Base-by-base conservation (phyloP, 2,888 invertebrate species). In the Cheilosia vernalis region DNA sequence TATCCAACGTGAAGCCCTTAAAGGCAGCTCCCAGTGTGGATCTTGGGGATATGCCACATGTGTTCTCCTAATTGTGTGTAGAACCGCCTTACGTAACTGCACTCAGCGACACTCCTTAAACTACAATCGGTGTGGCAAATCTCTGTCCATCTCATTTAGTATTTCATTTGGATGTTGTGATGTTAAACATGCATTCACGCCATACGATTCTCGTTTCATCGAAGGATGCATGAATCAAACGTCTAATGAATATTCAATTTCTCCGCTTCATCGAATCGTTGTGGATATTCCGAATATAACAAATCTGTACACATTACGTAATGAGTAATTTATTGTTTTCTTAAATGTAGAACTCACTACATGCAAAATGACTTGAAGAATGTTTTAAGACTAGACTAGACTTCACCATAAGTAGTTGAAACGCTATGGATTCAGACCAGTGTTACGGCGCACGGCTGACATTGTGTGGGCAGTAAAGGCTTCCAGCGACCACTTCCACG, bases 171-270 rank as follows among this genome's bases (percentile, higher is more conserved):
- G 30, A 44, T 49, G 17, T 13, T 19, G 19, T 47, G 17, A 64
- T 51, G 19, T 15, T 30, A 63, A 49, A 27, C 47, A 33, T 55
- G 33, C 2, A 13, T 56, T 17, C 19, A 55, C 37, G 42, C 51
- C 10, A 19, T 30, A 27, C 24, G 9, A 24, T 53, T 27, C 27
- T 30, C 30, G 30, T 40, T 10, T 37, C 19, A 17, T 40, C 17
- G 19, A 19, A 27, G 30, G 30, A 72, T 40, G 49, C 21, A 72
- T 72, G 64, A 72, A 47, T 73, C 58, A 67, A 67, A 27, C 17
- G 13, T 10, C 44, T 74, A 44, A 80, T 67, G 74, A 80, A 80
- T 80, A 79, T 80, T 80, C 67, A 74, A 40, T 40, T 40, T n/a
- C 40, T 21, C 61, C 30, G 51, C 67, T 73, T 40, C 33, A 49